Base-by-base conservation (phyloP, 2,888 invertebrate species). In the Amphipoea lucens region DNA sequence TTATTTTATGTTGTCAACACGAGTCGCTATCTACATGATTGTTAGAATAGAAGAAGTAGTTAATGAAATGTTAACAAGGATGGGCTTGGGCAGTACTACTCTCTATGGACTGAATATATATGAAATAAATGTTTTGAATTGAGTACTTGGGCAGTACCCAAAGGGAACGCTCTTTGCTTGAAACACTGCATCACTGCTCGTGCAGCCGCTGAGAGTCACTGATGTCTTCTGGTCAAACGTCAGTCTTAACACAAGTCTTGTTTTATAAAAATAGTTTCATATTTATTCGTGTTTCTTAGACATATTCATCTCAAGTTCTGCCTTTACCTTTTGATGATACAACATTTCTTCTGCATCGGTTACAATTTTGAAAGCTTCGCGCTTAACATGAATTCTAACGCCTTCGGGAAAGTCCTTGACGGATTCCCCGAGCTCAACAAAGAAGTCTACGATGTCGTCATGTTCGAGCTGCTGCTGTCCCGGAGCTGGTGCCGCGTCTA, bases 311-410 rank as follows among this genome's bases (percentile, higher is more conserved):
- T 42, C 29, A 42, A 48, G 23, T 23, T 79, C 60, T 7, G 36
- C 11, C n/a, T 17, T 48, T 20, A 62, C 23, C 29, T 78, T 78
- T 29, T 23, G 29, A 62, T 78, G 17, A 29, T 42, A 62, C 69
- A 79, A 68, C 78, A 60, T 67, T 79, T 78, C 68, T 68, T 78
- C 78, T 12, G 78, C 79, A 51, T 78, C 78, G 29, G 68, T 68
- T 23, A 78, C 78, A 7, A 78, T 78, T 60, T 54, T 78, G 29
- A 78, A 78, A 68, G 79, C 78, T 60, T 78, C 40, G 48, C 78
- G 78, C 78, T 78, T 78, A 4, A 79, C 69, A 51, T 69, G 60
- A 23, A 78, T 78, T 40, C 68, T 78, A 23, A 78, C 69, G 17
- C 40, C 78, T 68, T 78, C 78, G 23, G 78, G 80, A 12, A 78